A percentile compares a stretch with the other conserved stretches of the same genome.
Evolutionary conservation across 2,888 invertebrate species (phyloP).

Genomic region (Eueremaeus valkanovi): DNA sequence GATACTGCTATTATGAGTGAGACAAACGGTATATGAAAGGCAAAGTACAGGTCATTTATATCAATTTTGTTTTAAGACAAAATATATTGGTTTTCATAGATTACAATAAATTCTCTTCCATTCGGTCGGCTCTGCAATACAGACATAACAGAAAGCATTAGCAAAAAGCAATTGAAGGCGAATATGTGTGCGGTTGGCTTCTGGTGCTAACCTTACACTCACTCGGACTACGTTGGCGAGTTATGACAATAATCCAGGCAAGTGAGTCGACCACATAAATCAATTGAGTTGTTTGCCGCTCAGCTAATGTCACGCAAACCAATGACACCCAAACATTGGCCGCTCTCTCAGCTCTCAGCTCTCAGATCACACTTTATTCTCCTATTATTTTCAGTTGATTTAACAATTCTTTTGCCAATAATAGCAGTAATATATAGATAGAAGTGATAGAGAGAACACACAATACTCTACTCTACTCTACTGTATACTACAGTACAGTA

Average conservation of each 20-base stretch:
- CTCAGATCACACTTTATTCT: background rate
- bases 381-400: constrained; percentile 10
- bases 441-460: too few species aligned
- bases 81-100: constrained; percentile 33
- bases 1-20: constrained; percentile 26
- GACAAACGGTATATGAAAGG: background rate
- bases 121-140: background rate
- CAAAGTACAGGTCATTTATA: constrained; percentile 26
- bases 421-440: too few species aligned
- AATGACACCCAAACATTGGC: background rate
- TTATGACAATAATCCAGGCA: constrained; percentile 31
- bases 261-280: constrained; percentile 24
- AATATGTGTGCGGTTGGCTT: background rate
- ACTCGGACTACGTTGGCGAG: background rate
- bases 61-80: constrained; percentile 29
- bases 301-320: background rate
- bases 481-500: too few species aligned
- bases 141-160: background rate
- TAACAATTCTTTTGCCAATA: constrained; percentile 6
- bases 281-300: constrained; percentile 9
- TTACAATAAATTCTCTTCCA: constrained; percentile 14
- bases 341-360: background rate
- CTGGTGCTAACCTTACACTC: background rate
- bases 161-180: background rate
- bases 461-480: too few species aligned